Evolutionary conservation across 2,113 vertebrate genomes (phyloP), one percentile per base, ranked within the genome.

Genomic region (Malurus melanocephalus): DNA sequence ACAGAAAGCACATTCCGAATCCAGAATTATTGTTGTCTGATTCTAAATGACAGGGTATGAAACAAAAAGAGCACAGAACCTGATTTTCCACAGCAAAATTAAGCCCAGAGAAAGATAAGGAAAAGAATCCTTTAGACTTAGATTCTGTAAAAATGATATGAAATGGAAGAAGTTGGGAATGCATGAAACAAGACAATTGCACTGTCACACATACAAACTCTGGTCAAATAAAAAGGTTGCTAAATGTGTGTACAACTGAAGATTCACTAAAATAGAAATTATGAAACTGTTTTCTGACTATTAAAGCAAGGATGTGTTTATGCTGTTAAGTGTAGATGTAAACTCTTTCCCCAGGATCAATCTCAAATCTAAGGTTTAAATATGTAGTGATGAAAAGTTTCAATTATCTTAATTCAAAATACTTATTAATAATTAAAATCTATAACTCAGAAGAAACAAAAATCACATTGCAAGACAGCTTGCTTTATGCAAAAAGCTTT

Each of bases 1-100:
- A 93, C 93, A 90, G 88, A 91, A 89, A 95, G 92, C 74, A 93
- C 92, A 93, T 92, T 94, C 85, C 17, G 0, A 91, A 92, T 90
- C 83, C 93, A 94, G 93, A 95, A 96, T 89, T 95, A 94, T 65
- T 90, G 92, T 93, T 92, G 85, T 94, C 94, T 94, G 93, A 95
- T 91, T 80, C 87, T 90, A 90, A 94, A 92, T 80, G 90, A 89
- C 92, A 93, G 85, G 35, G 74, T 92, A 89, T 73, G 74, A 95
- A 96, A 96, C 95, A 96, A 96, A 96, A 92, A 91, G 59, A 93
- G 68, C 55, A 82, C 60, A 88, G 92, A 85, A 60, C 45, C 72
- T 91, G 87, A 85, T 93, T 93, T 92, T 68, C 80, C 71, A 74
- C 64, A 88, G 80, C 43, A 94, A 94, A 96, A 96, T 91, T 95